Conservation (phyloP, 2,113 vertebrate species). For the Odontesthes bonariensis region DNA sequence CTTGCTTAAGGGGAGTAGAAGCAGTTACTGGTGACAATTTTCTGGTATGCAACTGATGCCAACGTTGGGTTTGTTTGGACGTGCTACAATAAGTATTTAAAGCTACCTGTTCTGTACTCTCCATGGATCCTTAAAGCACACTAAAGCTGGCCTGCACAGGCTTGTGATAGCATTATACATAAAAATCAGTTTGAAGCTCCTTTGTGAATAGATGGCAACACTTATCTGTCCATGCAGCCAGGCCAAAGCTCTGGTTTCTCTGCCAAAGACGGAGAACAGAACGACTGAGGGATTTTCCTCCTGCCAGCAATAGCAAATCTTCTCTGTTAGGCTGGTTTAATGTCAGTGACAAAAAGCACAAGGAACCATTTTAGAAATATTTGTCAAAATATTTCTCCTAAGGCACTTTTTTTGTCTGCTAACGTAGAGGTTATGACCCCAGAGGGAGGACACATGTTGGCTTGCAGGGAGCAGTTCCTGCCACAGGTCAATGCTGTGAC, state of each 20-base stretch:
- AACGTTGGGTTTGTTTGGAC: background rate
- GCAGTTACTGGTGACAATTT: conserved; percentile 1
- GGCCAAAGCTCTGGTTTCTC: conserved; percentile 26
- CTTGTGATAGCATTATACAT: conserved; percentile 13
- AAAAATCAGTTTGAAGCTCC: conserved; percentile 24
- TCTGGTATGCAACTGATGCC: background rate
- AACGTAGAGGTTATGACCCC: too few species aligned
- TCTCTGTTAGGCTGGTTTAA: conserved; percentile 2
- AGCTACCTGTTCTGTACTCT: too few species aligned
- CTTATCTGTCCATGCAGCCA: conserved; percentile 18
- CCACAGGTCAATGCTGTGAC: background rate
- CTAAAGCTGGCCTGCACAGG: background rate
- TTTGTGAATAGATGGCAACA: conserved; percentile 19
- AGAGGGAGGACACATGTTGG: background rate
- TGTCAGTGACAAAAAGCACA: conserved; percentile 13
- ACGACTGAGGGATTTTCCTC: conserved; percentile 20
- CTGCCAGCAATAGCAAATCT: conserved; percentile 10
- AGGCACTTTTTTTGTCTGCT: background rate
- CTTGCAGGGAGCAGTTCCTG: background rate
- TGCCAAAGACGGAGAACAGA: conserved; percentile 35
- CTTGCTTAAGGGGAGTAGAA: conserved; percentile 12
- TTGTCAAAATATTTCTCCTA: background rate
- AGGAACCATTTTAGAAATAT: background rate
- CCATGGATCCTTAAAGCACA: background rate
- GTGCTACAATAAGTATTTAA: background rate